phyloP scores from a whole-genome alignment of 2,797 vertebrate genomes.

The Dallia pectoralis region DNA sequence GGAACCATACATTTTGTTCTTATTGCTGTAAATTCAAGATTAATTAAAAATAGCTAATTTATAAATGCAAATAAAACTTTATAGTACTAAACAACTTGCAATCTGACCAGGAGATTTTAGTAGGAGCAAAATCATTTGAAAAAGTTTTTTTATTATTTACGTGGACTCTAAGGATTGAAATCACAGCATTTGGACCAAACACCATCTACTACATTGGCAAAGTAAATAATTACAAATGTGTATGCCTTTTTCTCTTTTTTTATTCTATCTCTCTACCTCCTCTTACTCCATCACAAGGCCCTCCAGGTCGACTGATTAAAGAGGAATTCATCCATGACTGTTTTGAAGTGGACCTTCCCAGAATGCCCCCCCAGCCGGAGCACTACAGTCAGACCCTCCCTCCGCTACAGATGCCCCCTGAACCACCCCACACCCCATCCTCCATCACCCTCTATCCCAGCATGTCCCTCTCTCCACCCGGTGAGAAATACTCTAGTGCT shows the following conservation, averaged over 20 bases:
- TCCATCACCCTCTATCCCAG: conserved; percentile 58
- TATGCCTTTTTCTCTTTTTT: not conserved
- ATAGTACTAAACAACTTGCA: no score
- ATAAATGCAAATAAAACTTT: no score
- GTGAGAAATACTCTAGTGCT: no score
- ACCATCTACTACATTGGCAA: no score
- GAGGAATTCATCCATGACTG: conserved; percentile 75
- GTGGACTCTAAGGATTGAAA: no score
- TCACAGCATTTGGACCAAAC: no score
- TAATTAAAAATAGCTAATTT: not conserved
- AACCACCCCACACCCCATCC: conserved; percentile 39
- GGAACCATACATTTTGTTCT: not conserved
- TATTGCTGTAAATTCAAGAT: not conserved
- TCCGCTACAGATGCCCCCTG: conserved; percentile 47
- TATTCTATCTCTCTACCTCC: not conserved
- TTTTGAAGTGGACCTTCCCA: conserved; percentile 69
- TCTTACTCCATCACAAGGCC: conserved; percentile 36
- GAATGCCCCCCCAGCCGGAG: conserved; percentile 50
- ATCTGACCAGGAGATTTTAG: no score
- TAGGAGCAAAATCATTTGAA: no score
- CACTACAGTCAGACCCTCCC: conserved; percentile 60
- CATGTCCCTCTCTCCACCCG: conserved; percentile 69
- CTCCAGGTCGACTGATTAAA: conserved; percentile 66
- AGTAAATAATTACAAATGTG: not conserved
- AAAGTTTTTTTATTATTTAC: no score